Evolutionary conservation across 2,113 vertebrate species (phyloP).

Genomic region (Chelonoidis abingdonii): DNA sequence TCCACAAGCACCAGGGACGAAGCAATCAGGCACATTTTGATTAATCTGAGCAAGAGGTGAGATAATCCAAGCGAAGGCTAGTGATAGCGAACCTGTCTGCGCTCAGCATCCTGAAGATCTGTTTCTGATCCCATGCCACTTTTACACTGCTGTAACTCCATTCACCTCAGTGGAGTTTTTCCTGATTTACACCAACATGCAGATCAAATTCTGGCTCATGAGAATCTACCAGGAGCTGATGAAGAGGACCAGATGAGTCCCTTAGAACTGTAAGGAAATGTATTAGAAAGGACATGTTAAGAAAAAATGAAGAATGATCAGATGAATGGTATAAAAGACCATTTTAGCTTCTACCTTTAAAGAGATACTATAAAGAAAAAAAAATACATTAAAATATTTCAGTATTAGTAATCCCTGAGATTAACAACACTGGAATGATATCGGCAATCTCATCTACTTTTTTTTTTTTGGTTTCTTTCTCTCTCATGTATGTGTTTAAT

Average conservation of each 20-base stretch:
- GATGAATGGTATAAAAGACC: background rate
- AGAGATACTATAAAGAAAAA: background rate
- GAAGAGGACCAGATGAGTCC: background rate
- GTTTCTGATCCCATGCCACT: conserved; percentile 9
- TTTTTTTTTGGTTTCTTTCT: background rate
- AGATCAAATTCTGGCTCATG: background rate
- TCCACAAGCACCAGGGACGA: background rate
- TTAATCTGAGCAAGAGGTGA: background rate
- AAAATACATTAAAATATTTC: background rate
- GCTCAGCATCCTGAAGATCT: background rate
- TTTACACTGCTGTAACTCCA: fast-evolving
- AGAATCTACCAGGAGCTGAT: background rate
- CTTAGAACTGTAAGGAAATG: fast-evolving
- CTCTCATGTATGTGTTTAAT: background rate
- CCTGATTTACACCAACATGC: background rate
- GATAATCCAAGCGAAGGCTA: conserved; percentile 4
- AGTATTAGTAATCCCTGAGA: background rate
- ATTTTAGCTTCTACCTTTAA: background rate
- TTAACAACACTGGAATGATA: background rate
- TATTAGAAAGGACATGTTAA: background rate
- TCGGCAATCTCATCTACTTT: background rate
- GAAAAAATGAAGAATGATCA: background rate
- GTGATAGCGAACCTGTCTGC: background rate
- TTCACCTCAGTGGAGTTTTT: background rate
- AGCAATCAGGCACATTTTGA: conserved; percentile 30